phyloP scores from a whole-genome alignment of 2,797 vertebrate species.

The Acanthis flammea region DNA sequence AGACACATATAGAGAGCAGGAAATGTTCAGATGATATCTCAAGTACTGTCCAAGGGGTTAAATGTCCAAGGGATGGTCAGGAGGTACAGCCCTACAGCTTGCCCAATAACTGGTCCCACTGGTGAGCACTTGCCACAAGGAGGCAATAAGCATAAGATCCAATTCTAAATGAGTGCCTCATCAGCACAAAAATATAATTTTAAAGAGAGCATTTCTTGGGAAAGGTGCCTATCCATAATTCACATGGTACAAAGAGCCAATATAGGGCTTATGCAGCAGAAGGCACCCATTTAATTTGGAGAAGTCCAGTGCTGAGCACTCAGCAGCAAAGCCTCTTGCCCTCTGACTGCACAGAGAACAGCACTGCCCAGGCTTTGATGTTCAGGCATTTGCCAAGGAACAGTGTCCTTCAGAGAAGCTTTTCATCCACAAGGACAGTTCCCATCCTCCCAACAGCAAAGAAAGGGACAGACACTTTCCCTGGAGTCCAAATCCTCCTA shows the following conservation, averaged over 20 bases:
- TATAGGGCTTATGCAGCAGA: neutral
- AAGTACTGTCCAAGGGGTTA: neutral
- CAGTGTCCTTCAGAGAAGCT: neutral
- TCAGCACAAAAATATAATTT: conserved; percentile 40
- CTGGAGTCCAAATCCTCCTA: neutral
- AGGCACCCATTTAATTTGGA: conserved; percentile 1
- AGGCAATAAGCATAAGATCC: neutral
- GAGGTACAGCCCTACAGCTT: neutral
- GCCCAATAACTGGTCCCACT: neutral
- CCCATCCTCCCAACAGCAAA: neutral
- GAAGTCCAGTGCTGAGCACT: neutral
- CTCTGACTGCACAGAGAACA: neutral
- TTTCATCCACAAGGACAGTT: neutral
- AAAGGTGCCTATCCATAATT: conserved; percentile 25
- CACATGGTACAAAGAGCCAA: neutral
- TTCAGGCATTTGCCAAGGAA: neutral
- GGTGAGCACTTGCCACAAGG: neutral
- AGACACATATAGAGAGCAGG: neutral
- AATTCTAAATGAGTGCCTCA: neutral
- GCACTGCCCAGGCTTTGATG: neutral
- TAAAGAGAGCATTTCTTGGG: conserved; percentile 9
- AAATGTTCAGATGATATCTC: conserved; percentile 28
- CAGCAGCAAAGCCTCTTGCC: neutral
- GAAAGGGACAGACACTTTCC: neutral
- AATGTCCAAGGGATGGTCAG: neutral